These are phyloP conservation scores for Diachasma alloeum DNA, from an alignment of 1,140 invertebrate species.

Conservation along the genomic window DNA sequence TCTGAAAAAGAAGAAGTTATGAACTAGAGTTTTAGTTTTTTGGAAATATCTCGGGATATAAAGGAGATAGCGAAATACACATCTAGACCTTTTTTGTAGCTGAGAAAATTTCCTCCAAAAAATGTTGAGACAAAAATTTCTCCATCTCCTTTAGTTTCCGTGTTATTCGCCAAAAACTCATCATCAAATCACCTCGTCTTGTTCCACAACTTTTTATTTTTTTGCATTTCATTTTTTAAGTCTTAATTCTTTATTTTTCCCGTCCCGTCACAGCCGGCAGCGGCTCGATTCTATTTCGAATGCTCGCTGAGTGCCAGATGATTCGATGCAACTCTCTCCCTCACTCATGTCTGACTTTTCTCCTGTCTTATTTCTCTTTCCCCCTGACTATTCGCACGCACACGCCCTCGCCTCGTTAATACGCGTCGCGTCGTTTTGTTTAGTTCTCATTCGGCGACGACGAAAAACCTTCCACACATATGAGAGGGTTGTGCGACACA, in stretches of 20 bases:
- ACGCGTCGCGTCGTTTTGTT: conserved; percentile 17
- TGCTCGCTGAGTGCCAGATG: conserved; percentile 62
- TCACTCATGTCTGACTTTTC: neutral
- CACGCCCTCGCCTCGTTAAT: conserved; percentile 25
- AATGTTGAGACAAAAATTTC: neutral
- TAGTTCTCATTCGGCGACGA: conserved; percentile 25
- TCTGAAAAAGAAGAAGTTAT: no score
- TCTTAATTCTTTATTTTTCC: neutral
- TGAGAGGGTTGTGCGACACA: conserved; percentile 26
- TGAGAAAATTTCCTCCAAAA: no score
- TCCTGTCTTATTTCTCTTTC: neutral
- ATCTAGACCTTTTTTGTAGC: no score
- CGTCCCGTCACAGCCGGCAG: conserved; percentile 21
- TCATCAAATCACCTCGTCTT: no score
- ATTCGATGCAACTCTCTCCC: conserved; percentile 43
- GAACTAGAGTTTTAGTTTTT: no score
- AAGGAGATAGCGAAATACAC: no score
- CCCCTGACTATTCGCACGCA: neutral
- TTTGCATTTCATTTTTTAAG: no score
- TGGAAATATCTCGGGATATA: no score
- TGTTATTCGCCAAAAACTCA: neutral
- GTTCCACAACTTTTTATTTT: no score
- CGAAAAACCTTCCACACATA: neutral
- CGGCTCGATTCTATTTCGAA: conserved; percentile 59
- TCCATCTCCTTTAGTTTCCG: conserved; percentile 29